A percentile compares a stretch with the other conserved stretches of the same genome.
phyloP scores from a whole-genome alignment of 2,888 invertebrate genomes.

The Pristionchus arcanus region DNA sequence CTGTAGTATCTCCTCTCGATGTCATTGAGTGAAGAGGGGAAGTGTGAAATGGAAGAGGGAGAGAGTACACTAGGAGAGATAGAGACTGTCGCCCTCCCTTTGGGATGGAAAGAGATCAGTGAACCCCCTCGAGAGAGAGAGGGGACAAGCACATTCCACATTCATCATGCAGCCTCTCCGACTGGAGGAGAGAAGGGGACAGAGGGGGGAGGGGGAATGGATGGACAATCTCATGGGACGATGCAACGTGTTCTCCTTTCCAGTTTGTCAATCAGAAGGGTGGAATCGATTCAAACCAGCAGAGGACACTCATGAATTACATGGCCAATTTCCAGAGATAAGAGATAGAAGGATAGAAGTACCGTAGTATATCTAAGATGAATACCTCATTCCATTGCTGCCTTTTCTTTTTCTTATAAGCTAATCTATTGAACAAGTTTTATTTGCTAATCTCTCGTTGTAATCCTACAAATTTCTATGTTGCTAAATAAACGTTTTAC shows the following conservation, averaged over 20 bases:
- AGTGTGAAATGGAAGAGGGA: constrained; percentile 46
- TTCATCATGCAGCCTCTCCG: constrained; percentile 40
- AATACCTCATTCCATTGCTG: not conserved
- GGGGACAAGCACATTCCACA: constrained; percentile 32
- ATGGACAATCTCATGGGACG: constrained; percentile 6
- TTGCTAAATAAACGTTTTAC: not conserved
- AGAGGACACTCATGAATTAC: constrained; percentile 41
- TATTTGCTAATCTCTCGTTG: not conserved
- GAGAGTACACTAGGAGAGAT: constrained; percentile 24
- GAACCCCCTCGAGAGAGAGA: not conserved
- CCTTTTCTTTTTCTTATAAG: not conserved
- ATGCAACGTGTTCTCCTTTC: constrained; percentile 30
- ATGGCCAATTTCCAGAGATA: constrained; percentile 1
- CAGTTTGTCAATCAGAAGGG: constrained; percentile 54
- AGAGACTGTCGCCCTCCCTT: constrained; percentile 1
- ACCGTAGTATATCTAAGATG: constrained; percentile 19
- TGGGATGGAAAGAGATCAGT: not conserved
- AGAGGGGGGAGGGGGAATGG: not conserved
- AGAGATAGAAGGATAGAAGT: not conserved
- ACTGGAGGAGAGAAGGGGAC: not conserved
- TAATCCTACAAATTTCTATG: not conserved
- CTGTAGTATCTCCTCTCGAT: constrained; percentile 30
- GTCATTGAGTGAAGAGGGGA: constrained; percentile 42
- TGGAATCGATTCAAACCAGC: constrained; percentile 31
- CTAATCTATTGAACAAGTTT: not conserved